phyloP scores from a whole-genome alignment of 2,113 vertebrate species.

The Brienomyrus longianalis region DNA sequence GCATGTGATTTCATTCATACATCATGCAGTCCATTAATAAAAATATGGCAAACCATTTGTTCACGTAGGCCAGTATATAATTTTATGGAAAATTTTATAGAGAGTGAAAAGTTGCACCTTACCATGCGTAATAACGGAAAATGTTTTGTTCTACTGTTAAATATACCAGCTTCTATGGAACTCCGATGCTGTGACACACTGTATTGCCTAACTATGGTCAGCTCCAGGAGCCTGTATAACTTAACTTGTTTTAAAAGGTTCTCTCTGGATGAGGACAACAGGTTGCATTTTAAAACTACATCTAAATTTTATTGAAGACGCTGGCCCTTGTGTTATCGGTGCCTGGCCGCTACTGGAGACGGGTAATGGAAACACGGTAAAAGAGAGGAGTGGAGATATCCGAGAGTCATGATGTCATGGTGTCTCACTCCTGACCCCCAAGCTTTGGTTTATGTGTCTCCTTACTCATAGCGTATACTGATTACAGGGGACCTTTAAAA shows the following conservation, averaged over 20 bases:
- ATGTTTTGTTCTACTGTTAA: neutral
- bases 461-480: neutral
- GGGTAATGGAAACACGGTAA: neutral
- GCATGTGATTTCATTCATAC: neutral
- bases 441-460: neutral
- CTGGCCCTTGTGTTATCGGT: neutral
- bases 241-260: neutral
- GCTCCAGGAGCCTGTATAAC: no score
- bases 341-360: neutral
- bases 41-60: neutral
- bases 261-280: neutral
- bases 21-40: neutral
- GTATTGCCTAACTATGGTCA: neutral
- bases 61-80: neutral
- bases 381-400: slow-evolving; percentile 22
- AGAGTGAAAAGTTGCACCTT: neutral
- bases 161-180: neutral
- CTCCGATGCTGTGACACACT: neutral
- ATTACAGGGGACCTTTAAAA: neutral
- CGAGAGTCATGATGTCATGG: slow-evolving; percentile 9
- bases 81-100: neutral
- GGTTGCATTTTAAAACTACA: neutral
- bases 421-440: slow-evolving; percentile 29
- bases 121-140: neutral
- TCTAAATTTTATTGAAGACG: neutral